Base-by-base conservation (phyloP, 2,113 vertebrate species). In the Isichthys henryi region DNA sequence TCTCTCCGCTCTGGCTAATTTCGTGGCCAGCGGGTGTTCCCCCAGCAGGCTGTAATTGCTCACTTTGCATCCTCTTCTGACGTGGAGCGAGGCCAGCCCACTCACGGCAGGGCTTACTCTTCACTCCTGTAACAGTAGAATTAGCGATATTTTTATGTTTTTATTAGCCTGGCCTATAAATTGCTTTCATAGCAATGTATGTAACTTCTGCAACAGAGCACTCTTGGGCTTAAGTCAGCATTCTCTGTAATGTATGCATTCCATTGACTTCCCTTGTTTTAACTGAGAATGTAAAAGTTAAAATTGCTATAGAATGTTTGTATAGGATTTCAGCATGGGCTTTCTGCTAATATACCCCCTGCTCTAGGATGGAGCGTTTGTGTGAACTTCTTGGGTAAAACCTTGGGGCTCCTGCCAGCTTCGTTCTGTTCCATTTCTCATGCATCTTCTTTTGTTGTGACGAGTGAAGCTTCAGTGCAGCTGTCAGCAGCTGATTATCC, bases 21-120 rank as follows among this genome's bases (percentile, higher is more conserved):
- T 88, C 27, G 6, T 13, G 66, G 48, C 66, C 62, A 77, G 88
- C 27, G 9, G 46, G 88, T 21, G 19, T 19, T 27, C 23, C 31
- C 46, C 62, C 35, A 45, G 15, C 56, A 9, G 87, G 86, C n/a
- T 45, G 56, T 88, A 88, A 88, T 88, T 46, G 58, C 87, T 48
- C 45, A 45, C 66, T 43, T 80, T 80, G 74, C 74, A 43, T 80
- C 74, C 74, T 80, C 74, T 7, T 35, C 74, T 80, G 74, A 80
- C 15, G 3, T 39, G 31, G 35, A 17, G 35, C 5, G 15, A 43
- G 35, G 35, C 74, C 27, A 21, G 62, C 66, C 23, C 4, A 35
- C n/a, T 48, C 66, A 17, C 9, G 8, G 17, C 9, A 17, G 17
- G 31, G 13, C 0, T 21, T 31, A 48, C 62, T 45, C 21, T n/a